A percentile compares a stretch with the other conserved stretches of the same genome.
Conservation (phyloP, 2,888 invertebrate genomes). For the Tiliacea aurago region DNA sequence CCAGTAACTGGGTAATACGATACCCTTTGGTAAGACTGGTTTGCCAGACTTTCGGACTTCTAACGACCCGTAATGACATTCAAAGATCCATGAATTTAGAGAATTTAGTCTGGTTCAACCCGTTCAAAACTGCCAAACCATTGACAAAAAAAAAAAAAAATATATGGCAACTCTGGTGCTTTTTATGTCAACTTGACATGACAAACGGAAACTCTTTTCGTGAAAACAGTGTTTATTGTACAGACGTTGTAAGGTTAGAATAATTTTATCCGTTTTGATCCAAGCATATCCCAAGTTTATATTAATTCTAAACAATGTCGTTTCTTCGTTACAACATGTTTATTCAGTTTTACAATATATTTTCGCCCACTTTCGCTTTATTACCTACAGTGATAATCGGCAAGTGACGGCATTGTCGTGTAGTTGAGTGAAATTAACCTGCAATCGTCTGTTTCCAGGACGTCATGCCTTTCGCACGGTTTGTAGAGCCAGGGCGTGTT, state of each 20-base stretch:
- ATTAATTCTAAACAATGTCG: slow-evolving; percentile 28
- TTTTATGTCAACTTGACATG: slow-evolving; percentile 63
- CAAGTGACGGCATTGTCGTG: slow-evolving; percentile 63
- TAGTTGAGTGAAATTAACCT: slow-evolving; percentile 62
- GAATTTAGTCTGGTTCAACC: background rate
- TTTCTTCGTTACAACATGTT: slow-evolving; percentile 12
- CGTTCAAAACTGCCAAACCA: background rate
- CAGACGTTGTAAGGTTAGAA: slow-evolving; percentile 88
- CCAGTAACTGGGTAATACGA: too few relatives aligned
- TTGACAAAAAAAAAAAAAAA: too few relatives aligned
- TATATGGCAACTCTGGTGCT: slow-evolving; percentile 39
- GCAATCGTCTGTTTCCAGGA: slow-evolving; percentile 79
- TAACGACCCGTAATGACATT: too few relatives aligned
- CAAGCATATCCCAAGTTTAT: slow-evolving; percentile 30
- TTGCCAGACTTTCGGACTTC: too few relatives aligned
- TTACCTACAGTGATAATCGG: slow-evolving; percentile 32
- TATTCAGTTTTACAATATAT: slow-evolving; percentile 52
- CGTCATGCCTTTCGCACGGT: slow-evolving; percentile 96
- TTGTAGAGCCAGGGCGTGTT: slow-evolving; percentile 99
- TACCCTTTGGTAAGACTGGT: too few relatives aligned
- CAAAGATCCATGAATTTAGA: too few relatives aligned
- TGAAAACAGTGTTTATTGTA: slow-evolving; percentile 79
- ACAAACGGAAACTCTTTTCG: slow-evolving; percentile 78
- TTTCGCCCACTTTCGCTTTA: slow-evolving; percentile 42
- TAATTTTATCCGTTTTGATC: slow-evolving; percentile 81